phyloP scores from a whole-genome alignment of 1,140 invertebrate genomes.

The Platorchestia sp. region DNA sequence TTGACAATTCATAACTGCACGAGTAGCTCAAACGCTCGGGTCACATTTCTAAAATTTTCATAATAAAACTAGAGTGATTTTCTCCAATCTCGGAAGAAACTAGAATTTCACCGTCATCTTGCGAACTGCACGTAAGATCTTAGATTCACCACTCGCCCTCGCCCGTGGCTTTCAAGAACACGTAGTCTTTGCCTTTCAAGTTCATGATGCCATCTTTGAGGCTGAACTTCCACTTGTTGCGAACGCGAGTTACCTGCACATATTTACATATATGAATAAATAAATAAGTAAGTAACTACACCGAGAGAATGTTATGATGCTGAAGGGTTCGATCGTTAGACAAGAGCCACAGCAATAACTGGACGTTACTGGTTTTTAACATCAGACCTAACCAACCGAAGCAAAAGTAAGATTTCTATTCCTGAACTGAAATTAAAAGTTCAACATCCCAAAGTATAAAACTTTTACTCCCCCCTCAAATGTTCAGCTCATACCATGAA shows the following conservation, averaged over 20 bases:
- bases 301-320: background rate
- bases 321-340: too few relatives aligned
- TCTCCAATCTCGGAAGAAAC: background rate
- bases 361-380: too few relatives aligned
- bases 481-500: too few relatives aligned
- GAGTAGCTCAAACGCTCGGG: background rate
- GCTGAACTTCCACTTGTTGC: conserved; percentile 99
- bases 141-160: conserved; percentile 93
- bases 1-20: too few relatives aligned
- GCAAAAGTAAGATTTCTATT: too few relatives aligned
- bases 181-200: conserved; percentile 96
- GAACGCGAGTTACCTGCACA: conserved; percentile 81
- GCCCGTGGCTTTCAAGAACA: conserved; percentile 98
- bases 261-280: background rate
- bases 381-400: too few relatives aligned
- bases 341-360: too few relatives aligned
- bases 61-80: background rate
- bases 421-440: too few relatives aligned
- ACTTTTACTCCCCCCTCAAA: too few relatives aligned
- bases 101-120: background rate
- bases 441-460: too few relatives aligned
- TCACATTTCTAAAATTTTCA: background rate
- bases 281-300: background rate
- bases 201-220: conserved; percentile 99
- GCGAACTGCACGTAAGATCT: background rate